phyloP scores from a whole-genome alignment of 2,888 invertebrate species.

The Coenonympha arcania region DNA sequence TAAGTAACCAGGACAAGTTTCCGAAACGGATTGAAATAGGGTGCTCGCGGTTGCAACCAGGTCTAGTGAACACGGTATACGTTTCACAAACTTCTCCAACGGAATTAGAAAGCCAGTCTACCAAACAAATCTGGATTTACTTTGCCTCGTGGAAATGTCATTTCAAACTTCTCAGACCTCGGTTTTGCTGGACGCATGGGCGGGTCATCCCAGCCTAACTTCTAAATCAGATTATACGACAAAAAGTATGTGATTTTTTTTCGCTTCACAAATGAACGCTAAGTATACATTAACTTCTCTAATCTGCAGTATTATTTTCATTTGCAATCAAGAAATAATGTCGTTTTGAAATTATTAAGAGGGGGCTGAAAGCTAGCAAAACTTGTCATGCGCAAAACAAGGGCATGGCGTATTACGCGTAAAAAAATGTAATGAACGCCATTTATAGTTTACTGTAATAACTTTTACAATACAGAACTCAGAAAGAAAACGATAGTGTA shows the following conservation, averaged over 20 bases:
- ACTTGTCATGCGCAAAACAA: too few relatives aligned
- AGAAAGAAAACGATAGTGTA: too few relatives aligned
- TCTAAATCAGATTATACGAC: slow-evolving; percentile 34
- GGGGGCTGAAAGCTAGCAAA: too few relatives aligned
- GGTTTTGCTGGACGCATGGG: slow-evolving; percentile 30
- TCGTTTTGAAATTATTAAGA: too few relatives aligned
- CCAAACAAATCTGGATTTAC: slow-evolving; percentile 67
- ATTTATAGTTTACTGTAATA: too few relatives aligned
- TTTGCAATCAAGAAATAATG: too few relatives aligned
- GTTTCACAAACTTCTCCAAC: slow-evolving; percentile 67
- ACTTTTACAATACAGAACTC: too few relatives aligned
- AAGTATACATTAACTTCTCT: too few relatives aligned
- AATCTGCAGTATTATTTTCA: background rate
- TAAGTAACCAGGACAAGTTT: slow-evolving; percentile 53
- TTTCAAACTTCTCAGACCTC: slow-evolving; percentile 48
- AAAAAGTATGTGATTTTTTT: slow-evolving; percentile 64
- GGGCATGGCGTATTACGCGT: too few relatives aligned
- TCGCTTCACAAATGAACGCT: slow-evolving; percentile 18
- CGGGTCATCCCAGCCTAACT: slow-evolving; percentile 27
- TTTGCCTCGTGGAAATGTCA: slow-evolving; percentile 60
- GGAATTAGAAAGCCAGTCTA: slow-evolving; percentile 71
- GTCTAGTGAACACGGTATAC: slow-evolving; percentile 67
- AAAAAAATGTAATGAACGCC: too few relatives aligned
- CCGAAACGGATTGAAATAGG: slow-evolving; percentile 65
- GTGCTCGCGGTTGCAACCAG: slow-evolving; percentile 63